These are phyloP conservation scores for Sinocyclocheilus maitianheensis DNA, from an alignment of 2,113 vertebrate genomes.

Conservation along the genomic window DNA sequence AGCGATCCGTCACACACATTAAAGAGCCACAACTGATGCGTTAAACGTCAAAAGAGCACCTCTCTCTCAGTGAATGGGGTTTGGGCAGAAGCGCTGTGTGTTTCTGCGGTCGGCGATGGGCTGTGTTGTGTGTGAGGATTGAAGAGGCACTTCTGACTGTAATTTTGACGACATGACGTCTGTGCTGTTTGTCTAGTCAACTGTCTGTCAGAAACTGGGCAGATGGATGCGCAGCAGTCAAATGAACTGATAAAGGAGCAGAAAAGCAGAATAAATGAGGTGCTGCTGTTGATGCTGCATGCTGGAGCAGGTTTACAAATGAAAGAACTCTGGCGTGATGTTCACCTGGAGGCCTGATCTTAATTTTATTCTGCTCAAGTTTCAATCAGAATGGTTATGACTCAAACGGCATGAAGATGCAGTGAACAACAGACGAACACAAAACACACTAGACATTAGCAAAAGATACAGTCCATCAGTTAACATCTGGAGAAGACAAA, in stretches of 20 bases:
- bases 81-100: background rate
- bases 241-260: background rate
- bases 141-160: background rate
- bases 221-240: background rate
- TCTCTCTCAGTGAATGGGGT: too few relatives aligned
- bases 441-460: background rate
- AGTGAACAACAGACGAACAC: background rate
- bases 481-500: too few relatives aligned
- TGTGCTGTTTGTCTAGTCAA: background rate
- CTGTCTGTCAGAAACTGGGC: background rate
- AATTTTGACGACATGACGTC: slow-evolving; percentile 3
- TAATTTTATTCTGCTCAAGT: slow-evolving; percentile 13
- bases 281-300: background rate
- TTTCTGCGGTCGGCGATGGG: background rate
- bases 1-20: too few relatives aligned
- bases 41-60: slow-evolving; percentile 2
- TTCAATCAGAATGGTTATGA: background rate
- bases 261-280: background rate
- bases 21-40: background rate
- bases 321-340: slow-evolving; percentile 39
- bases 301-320: background rate
- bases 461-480: background rate
- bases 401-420: slow-evolving; percentile 1
- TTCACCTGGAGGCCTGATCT: slow-evolving; percentile 63
- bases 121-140: background rate